Evolutionary conservation across 1,140 invertebrate genomes (phyloP), one percentile per base, ranked within the genome.

Genomic region (Bombus superbus): DNA sequence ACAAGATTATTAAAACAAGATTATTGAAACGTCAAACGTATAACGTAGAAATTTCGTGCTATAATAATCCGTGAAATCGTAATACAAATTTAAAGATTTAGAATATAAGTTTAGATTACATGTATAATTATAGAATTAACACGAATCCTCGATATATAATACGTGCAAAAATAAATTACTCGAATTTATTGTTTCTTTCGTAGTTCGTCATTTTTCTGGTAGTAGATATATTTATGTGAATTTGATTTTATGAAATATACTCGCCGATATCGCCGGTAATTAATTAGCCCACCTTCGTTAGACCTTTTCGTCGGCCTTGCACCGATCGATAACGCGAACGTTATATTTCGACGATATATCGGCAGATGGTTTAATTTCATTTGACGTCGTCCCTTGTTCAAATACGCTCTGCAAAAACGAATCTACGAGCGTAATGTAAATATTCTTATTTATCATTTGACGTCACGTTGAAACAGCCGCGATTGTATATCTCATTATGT

Each of bases 311-410:
- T 53, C 47, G 47, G 18, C 6, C 47, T 53, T 69, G 40, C 40
- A 83, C 69, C 64, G 74, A 68, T 68, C 22, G 80, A 81, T 68
- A 64, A 75, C 71, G n/a, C 2, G 32, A 53, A 75, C 81, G 35
- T 57, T 64, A 68, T 83, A 68, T 76, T 83, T 83, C 44, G 11
- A 76, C 81, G 59, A 28, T 53, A 77, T 40, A 53, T 68, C 73
- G 10, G 1, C 81, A 77, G 73, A 83, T 44, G 44, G 42, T 83
- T 83, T 68, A 53, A 78, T 83, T 78, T 83, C 38, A 78, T 78
- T 83, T 44, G 32, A n/a, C 13, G 6, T 22, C n/a, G 35, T 28
- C 3, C 15, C 22, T 35, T n/a, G 62, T 57, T 57, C 44, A 69
- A 83, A 83, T 11, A 78, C 3, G 28, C 22, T 18, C 25, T 47